Conservation (phyloP, 2,113 vertebrate genomes). For the Rhynchomys soricoides region DNA sequence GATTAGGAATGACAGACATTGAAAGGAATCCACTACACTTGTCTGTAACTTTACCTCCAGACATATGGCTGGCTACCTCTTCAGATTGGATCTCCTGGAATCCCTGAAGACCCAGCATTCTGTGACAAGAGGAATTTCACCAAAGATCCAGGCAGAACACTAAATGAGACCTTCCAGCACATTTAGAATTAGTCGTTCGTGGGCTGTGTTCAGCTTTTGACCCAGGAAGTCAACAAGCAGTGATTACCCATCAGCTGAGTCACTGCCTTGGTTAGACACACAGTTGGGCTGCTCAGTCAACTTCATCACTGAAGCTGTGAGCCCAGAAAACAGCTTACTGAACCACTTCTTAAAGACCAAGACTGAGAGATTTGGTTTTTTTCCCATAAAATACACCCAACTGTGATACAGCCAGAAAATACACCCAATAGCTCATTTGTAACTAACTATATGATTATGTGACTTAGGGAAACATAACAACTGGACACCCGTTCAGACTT, state of each 20-base stretch:
- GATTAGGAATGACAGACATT: neutral
- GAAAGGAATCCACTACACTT: neutral
- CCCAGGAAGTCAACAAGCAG: constrained; percentile 18
- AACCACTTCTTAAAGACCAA: constrained; percentile 43
- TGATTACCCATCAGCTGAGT: constrained; percentile 51
- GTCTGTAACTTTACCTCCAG: neutral
- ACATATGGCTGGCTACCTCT: neutral
- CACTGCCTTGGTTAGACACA: constrained; percentile 19
- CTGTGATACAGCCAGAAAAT: neutral
- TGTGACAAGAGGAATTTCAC: neutral
- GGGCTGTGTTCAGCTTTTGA: neutral
- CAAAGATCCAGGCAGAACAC: neutral
- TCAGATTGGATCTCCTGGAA: neutral
- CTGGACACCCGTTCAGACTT: neutral
- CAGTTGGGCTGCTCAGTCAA: neutral
- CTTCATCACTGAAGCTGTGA: neutral
- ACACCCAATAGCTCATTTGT: neutral
- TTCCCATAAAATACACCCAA: neutral
- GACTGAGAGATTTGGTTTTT: neutral
- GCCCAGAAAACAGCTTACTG: neutral
- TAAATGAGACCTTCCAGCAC: neutral
- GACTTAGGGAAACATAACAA: constrained; percentile 24
- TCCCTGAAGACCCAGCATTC: neutral
- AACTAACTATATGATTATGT: neutral
- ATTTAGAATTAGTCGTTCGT: neutral